phyloP scores from a whole-genome alignment of 2,113 vertebrate genomes.

The Ciconia boyciana region DNA sequence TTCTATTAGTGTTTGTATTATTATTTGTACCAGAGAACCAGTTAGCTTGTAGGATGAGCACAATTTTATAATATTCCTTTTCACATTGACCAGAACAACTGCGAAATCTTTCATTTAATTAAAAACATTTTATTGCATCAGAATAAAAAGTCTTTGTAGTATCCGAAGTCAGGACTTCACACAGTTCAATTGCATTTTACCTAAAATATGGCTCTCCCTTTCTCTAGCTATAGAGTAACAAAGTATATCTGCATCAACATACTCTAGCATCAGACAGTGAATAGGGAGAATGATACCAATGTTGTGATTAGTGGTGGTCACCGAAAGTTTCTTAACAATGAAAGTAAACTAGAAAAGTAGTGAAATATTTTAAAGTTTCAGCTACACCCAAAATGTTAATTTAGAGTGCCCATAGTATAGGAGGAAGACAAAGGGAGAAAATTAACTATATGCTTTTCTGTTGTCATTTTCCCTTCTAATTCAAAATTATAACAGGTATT shows the following conservation, averaged over 20 bases:
- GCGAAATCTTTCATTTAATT: background rate
- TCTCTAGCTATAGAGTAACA: background rate
- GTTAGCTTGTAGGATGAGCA: background rate
- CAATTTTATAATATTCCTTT: background rate
- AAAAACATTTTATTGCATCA: background rate
- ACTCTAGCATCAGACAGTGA: background rate
- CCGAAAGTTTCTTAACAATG: background rate
- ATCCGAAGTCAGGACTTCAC: background rate
- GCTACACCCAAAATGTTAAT: background rate
- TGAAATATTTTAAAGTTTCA: background rate
- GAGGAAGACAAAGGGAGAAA: background rate
- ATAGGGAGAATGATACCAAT: background rate
- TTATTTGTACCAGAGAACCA: background rate
- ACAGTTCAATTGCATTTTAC: background rate
- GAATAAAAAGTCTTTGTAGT: background rate
- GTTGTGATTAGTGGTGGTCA: background rate
- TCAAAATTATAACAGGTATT: background rate
- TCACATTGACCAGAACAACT: background rate
- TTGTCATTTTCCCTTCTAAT: background rate
- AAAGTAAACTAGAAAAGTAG: background rate
- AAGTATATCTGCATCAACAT: background rate
- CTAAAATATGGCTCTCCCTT: background rate
- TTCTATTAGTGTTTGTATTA: background rate
- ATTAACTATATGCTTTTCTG: background rate
- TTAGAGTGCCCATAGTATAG: background rate